A percentile compares a stretch with the other conserved stretches of the same genome.
Evolutionary conservation across 2,113 vertebrate species (phyloP).

Genomic region (Passer domesticus): DNA sequence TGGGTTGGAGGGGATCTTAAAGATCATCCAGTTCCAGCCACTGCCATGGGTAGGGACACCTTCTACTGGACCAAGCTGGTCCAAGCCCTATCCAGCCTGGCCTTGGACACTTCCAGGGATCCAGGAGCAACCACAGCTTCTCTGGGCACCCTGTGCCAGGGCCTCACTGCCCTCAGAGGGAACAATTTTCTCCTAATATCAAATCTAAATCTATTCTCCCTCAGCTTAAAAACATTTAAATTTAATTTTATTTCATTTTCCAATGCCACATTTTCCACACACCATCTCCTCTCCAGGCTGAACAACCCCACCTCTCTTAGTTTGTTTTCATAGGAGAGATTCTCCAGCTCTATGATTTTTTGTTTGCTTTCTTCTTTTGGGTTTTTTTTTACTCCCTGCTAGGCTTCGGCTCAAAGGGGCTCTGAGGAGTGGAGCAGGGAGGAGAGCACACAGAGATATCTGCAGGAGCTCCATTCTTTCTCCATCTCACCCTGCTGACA

Average conservation of each 20-base stretch:
- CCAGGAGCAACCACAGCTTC: neutral
- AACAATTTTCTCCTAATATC: neutral
- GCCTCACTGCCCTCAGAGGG: neutral
- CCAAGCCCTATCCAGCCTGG: fast-evolving
- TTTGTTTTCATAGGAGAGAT: neutral
- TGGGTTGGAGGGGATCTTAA: neutral
- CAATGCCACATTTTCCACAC: neutral
- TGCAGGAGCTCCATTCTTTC: neutral
- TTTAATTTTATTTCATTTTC: neutral
- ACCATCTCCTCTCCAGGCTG: neutral
- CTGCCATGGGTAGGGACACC: no score
- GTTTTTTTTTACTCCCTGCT: neutral
- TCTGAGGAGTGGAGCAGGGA: neutral
- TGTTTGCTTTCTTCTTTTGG: neutral
- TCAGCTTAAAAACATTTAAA: neutral
- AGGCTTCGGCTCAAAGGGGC: neutral
- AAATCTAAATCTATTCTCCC: neutral
- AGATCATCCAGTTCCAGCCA: neutral
- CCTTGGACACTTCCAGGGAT: neutral
- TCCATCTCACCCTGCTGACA: neutral
- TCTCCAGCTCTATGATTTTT: neutral
- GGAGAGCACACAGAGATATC: neutral
- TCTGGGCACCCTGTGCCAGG: neutral
- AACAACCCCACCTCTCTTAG: neutral
- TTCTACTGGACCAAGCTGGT: fast-evolving